phyloP scores from a whole-genome alignment of 2,797 vertebrate genomes.

The Danio aesculapii region DNA sequence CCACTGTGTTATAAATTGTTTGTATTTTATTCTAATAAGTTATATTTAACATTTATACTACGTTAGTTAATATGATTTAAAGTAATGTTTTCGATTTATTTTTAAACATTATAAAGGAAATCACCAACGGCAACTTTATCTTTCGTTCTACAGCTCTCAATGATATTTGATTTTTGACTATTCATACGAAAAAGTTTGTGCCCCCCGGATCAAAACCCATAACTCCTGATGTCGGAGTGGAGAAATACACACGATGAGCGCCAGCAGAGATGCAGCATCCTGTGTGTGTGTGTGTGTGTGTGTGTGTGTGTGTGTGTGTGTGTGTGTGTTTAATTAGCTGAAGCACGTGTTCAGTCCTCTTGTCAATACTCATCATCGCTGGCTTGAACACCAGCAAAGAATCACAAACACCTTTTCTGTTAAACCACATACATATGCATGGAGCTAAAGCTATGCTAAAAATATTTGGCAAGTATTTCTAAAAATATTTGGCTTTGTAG shows the following conservation, averaged over 20 bases:
- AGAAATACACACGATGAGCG: constrained; percentile 71
- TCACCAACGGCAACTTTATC: too few relatives aligned
- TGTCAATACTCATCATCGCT: constrained; percentile 71
- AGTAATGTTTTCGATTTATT: too few relatives aligned
- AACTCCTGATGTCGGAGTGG: constrained; percentile 66
- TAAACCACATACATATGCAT: constrained; percentile 54
- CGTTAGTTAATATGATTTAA: too few relatives aligned
- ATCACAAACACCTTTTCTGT: constrained; percentile 61
- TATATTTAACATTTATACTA: too few relatives aligned
- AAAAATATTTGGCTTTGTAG: background rate
- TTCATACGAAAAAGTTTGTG: too few relatives aligned
- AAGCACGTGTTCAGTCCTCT: constrained; percentile 70
- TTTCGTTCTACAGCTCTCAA: too few relatives aligned
- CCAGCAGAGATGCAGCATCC: constrained; percentile 75
- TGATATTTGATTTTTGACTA: too few relatives aligned
- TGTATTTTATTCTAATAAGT: too few relatives aligned
- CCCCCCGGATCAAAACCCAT: too few relatives aligned
- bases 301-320: constrained; percentile 56
- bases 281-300: too few relatives aligned
- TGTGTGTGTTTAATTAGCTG: constrained; percentile 79
- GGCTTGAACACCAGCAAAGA: constrained; percentile 61
- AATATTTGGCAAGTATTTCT: background rate
- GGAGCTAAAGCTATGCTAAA: constrained; percentile 12
- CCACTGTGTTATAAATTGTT: too few relatives aligned
- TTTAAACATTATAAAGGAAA: too few relatives aligned